Evolutionary conservation across 1,140 invertebrate genomes (phyloP), one percentile per base, ranked within the genome.

Genomic region (Drosophila bifasciata): DNA sequence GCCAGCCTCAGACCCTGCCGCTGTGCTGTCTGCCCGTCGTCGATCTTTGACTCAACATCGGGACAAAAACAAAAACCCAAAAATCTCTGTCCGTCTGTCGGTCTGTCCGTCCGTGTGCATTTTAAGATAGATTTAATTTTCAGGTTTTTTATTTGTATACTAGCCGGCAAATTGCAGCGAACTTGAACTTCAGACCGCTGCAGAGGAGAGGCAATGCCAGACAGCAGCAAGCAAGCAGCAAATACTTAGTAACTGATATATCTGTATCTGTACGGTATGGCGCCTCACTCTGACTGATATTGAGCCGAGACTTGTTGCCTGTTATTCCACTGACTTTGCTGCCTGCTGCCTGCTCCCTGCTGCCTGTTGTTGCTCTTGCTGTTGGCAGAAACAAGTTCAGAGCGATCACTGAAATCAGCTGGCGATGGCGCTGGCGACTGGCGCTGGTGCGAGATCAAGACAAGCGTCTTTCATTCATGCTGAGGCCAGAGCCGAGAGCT

Each of bases 101-200:
- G n/a, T n/a, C 28, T 9, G 28, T 13, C 9, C 4, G 32, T 36
- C 32, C 11, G 32, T 43, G 46, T 77, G 67, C 71, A 86, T 66
- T 80, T 72, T 53, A 23, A 61, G 55, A 17, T 52, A 53, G 40
- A 36, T 9, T 53, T 71, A 17, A 39, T 46, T 73, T 66, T 63
- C 36, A 60, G 53, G 49, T 84, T 80, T 85, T 85, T 71, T 63
- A 64, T 36, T 13, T 36, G 11, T 36, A 46, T 66, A 44, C 52
- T 28, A 61, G 43, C 68, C 60, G 77, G 73, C 53, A 66, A 80
- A 88, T 88, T 88, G 83, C 75, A 88, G 25, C 84, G 83, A 88
- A 88, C 83, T 88, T 88, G 83, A 88, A 88, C 83, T 88, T 88
- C 83, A 88, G 68, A 79, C 74, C 52, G 76, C 57, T 67, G 81